phyloP scores from a whole-genome alignment of 2,797 vertebrate genomes.

The Lacerta viridis region DNA sequence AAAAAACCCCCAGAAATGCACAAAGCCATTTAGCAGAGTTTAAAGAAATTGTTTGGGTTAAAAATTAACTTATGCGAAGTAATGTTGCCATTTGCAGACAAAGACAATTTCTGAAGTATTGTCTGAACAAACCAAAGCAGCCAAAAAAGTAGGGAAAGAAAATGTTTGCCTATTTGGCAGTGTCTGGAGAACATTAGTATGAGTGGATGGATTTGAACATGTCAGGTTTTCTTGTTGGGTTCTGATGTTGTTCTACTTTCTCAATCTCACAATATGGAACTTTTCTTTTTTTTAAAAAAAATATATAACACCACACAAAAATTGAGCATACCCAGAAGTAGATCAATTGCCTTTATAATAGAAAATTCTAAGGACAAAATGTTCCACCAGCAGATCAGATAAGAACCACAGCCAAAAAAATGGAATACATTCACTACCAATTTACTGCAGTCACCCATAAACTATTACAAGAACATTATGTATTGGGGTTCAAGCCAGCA shows the following conservation, averaged over 20 bases:
- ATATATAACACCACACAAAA: constrained; percentile 57
- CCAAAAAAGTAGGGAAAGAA: constrained; percentile 53
- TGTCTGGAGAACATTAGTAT: constrained; percentile 65
- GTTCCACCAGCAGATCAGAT: constrained; percentile 81
- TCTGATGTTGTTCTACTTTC: constrained; percentile 57
- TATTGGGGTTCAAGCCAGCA: constrained; percentile 84
- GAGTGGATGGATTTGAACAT: constrained; percentile 65
- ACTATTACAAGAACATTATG: constrained; percentile 87
- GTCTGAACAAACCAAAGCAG: constrained; percentile 66
- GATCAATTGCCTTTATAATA: constrained; percentile 80
- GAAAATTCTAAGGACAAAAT: constrained; percentile 82
- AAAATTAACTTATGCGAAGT: constrained; percentile 66
- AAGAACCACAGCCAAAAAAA: constrained; percentile 82
- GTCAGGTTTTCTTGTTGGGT: constrained; percentile 55
- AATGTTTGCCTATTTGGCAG: constrained; percentile 61
- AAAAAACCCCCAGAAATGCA: background rate
- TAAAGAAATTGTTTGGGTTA: constrained; percentile 54
- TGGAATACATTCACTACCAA: constrained; percentile 84
- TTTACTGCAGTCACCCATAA: constrained; percentile 86
- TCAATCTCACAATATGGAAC: constrained; percentile 35
- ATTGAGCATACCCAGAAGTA: constrained; percentile 75
- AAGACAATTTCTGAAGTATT: constrained; percentile 63
- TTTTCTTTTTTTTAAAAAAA: constrained; percentile 26
- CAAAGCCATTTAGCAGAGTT: constrained; percentile 56
- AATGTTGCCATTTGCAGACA: constrained; percentile 52